Conservation (phyloP, 1,140 invertebrate genomes). For the Pentalonia nigronervosa region DNA sequence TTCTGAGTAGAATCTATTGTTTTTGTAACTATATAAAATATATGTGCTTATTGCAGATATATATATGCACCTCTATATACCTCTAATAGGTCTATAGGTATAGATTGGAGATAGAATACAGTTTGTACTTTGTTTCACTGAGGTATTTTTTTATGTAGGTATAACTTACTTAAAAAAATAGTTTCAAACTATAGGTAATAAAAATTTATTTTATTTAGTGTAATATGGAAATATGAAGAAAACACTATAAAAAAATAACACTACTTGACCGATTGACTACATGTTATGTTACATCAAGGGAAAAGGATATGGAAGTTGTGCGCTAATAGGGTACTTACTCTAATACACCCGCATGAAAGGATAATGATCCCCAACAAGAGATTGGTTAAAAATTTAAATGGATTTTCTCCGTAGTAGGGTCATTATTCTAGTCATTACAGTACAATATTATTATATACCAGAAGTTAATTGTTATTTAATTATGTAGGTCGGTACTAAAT, state of each 20-base stretch:
- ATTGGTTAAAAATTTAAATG: constrained; percentile 41
- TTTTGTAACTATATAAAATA: too few relatives aligned
- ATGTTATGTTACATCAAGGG: background rate
- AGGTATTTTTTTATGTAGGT: too few relatives aligned
- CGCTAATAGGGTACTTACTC: background rate
- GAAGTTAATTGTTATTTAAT: too few relatives aligned
- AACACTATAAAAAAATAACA: background rate
- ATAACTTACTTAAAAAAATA: too few relatives aligned
- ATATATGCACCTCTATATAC: too few relatives aligned
- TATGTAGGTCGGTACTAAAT: too few relatives aligned
- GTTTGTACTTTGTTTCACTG: too few relatives aligned
- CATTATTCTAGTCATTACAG: background rate
- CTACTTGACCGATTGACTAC: constrained; percentile 30
- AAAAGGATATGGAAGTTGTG: constrained; percentile 19
- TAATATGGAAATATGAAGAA: background rate
- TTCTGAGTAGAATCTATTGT: too few relatives aligned
- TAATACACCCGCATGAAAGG: background rate
- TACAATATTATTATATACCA: too few relatives aligned
- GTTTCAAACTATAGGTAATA: background rate
- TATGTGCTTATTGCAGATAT: too few relatives aligned
- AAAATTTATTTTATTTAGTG: background rate
- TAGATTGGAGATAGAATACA: too few relatives aligned
- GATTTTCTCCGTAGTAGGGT: background rate
- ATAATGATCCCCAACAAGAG: background rate
- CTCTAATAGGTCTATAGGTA: too few relatives aligned